Evolutionary conservation across 2,888 invertebrate species (phyloP).

Genomic region (Tetanocera ferruginea): DNA sequence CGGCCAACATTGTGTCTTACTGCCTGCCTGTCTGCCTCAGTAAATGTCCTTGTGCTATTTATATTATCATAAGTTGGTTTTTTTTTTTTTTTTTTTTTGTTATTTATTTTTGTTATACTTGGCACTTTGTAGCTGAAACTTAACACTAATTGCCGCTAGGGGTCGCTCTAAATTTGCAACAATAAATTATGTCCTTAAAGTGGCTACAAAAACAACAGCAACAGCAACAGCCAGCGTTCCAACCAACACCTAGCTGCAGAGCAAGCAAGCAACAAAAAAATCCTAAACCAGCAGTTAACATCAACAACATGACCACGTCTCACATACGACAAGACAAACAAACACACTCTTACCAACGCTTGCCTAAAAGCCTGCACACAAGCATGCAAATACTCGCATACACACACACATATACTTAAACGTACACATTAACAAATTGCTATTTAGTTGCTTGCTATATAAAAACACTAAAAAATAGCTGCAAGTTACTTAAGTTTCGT

Average conservation of each 20-base stretch:
- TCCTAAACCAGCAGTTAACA: constrained; percentile 23
- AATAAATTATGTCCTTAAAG: constrained; percentile 31
- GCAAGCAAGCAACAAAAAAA: background rate
- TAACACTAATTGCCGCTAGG: constrained; percentile 32
- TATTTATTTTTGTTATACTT: background rate
- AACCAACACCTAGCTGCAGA: background rate
- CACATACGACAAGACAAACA: constrained; percentile 26
- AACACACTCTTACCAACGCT: background rate
- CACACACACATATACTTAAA: background rate
- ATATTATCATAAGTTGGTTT: too few relatives aligned
- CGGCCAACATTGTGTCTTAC: too few relatives aligned
- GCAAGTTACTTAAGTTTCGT: background rate
- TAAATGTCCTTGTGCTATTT: too few relatives aligned
- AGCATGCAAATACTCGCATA: background rate
- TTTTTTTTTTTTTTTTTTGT: too few relatives aligned
- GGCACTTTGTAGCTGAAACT: constrained; percentile 29
- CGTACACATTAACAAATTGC: constrained; percentile 15
- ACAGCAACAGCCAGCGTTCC: background rate
- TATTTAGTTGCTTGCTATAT: background rate
- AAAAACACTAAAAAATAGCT: background rate
- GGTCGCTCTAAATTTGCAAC: constrained; percentile 17
- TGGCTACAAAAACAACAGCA: constrained; percentile 17
- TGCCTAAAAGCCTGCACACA: constrained; percentile 24
- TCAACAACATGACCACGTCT: constrained; percentile 31
- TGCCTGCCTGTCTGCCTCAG: too few relatives aligned